phyloP scores from a whole-genome alignment of 2,113 vertebrate species.

The Dasypus novemcinctus region DNA sequence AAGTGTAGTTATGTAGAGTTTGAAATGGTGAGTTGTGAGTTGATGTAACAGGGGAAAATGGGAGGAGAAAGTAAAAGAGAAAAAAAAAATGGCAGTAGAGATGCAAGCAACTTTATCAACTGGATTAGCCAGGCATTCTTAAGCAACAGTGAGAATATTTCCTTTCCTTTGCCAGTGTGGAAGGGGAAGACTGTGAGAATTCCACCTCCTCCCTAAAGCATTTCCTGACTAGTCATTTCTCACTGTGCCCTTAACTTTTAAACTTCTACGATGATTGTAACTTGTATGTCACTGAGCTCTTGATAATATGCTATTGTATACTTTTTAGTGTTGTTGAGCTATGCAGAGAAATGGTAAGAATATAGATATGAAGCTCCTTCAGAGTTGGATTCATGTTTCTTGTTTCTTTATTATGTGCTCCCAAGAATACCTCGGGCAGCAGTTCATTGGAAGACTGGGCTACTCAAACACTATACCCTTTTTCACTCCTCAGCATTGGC shows the following conservation, averaged over 20 bases:
- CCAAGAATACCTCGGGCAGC: not conserved
- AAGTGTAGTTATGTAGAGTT: not conserved
- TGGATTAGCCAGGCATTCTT: constrained; percentile 20
- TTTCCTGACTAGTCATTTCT: constrained; percentile 47
- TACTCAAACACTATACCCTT: not conserved
- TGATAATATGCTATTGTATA: not conserved
- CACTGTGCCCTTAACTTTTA: not conserved
- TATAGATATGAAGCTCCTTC: not conserved
- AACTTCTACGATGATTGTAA: not conserved
- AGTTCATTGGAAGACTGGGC: not conserved
- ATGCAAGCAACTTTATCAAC: constrained; percentile 36
- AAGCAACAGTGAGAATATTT: not conserved
- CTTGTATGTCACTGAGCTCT: not conserved
- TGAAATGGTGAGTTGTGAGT: not conserved
- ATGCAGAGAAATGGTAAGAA: not conserved
- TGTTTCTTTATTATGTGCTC: constrained; percentile 22
- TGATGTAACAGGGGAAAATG: not conserved
- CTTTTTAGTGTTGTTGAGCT: not conserved
- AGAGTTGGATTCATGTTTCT: not conserved
- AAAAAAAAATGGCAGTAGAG: not conserved
- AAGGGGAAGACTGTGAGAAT: not conserved
- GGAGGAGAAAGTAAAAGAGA: not conserved
- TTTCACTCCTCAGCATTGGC: not conserved
- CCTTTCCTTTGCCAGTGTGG: not conserved
- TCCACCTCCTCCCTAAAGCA: not conserved